Evolutionary conservation across 2,888 invertebrate species (phyloP).

Genomic region (Macaria notata): DNA sequence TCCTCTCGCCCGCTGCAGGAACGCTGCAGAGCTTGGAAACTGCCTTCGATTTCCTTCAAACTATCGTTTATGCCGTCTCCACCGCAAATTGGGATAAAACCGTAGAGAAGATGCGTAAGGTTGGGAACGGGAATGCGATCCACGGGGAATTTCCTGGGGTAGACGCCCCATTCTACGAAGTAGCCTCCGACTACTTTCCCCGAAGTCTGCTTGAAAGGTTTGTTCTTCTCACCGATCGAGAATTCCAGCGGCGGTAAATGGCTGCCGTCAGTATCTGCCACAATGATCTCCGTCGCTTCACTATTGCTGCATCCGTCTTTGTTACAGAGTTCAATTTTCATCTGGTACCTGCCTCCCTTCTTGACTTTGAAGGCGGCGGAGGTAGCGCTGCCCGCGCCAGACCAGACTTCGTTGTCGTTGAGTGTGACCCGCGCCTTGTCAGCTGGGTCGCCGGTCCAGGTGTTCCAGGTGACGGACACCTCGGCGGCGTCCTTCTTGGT

Average conservation of each 20-base stretch:
- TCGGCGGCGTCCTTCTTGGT: slow-evolving; percentile 67
- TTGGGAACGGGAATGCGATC: slow-evolving; percentile 71
- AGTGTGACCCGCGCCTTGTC: slow-evolving; percentile 61
- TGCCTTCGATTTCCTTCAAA: slow-evolving; percentile 76
- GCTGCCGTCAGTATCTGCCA: slow-evolving; percentile 77
- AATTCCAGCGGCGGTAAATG: slow-evolving; percentile 71
- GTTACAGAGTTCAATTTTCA: slow-evolving; percentile 72
- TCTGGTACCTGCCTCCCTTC: slow-evolving; percentile 72
- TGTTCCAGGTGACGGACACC: slow-evolving; percentile 75
- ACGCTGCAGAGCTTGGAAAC: slow-evolving; percentile 74
- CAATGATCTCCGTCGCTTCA: slow-evolving; percentile 68
- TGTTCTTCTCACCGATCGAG: slow-evolving; percentile 67
- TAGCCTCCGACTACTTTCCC: slow-evolving; percentile 75
- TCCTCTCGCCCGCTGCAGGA: slow-evolving; percentile 76
- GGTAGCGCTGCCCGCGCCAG: slow-evolving; percentile 57
- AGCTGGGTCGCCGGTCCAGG: slow-evolving; percentile 73
- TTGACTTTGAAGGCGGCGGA: slow-evolving; percentile 71
- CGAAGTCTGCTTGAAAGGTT: slow-evolving; percentile 74
- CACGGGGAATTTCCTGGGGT: slow-evolving; percentile 74
- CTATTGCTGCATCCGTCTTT: slow-evolving; percentile 68
- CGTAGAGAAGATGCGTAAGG: slow-evolving; percentile 71
- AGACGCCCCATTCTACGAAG: slow-evolving; percentile 78
- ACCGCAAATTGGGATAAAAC: slow-evolving; percentile 76
- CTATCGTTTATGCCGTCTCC: slow-evolving; percentile 79
- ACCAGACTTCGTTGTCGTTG: slow-evolving; percentile 67